Percentiles rank a stretch among this genome's conserved stretches.
phyloP scores from a whole-genome alignment of 2,888 invertebrate genomes.

The Strigamia maritima region DNA sequence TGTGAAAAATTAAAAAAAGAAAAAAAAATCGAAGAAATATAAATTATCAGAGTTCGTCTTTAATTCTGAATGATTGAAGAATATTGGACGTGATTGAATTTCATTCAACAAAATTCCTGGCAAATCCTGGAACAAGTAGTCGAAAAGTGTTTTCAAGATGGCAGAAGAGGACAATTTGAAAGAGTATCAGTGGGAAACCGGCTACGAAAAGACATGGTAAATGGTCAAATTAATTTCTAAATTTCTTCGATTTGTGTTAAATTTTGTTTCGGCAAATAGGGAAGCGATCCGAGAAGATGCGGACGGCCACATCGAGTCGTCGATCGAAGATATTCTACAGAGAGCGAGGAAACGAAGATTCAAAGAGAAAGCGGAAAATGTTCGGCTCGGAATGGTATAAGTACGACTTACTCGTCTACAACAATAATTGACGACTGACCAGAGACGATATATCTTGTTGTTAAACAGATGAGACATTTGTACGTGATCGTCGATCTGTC shows the following conservation, averaged over 20 bases:
- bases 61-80: constrained; percentile 70
- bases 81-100: constrained; percentile 73
- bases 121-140: not conserved
- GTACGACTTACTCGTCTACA: not conserved
- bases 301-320: constrained; percentile 82
- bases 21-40: not conserved
- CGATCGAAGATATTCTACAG: constrained; percentile 86
- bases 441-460: not conserved
- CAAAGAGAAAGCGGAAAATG: constrained; percentile 59
- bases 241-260: not conserved
- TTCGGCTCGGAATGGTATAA: constrained; percentile 67
- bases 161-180: constrained; percentile 78
- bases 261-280: constrained; percentile 49
- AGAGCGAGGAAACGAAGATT: constrained; percentile 69
- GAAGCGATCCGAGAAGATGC: constrained; percentile 96
- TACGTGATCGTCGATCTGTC: constrained; percentile 90
- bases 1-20: too few relatives aligned
- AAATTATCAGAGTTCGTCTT: constrained; percentile 40
- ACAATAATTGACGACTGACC: not conserved
- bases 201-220: constrained; percentile 90
- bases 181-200: constrained; percentile 92
- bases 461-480: constrained; percentile 81
- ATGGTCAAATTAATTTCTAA: not conserved
- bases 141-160: constrained; percentile 55
- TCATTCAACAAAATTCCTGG: constrained; percentile 55